Evolutionary conservation across 2,113 vertebrate genomes (phyloP), one percentile per base, ranked within the genome.

Genomic region (Ictalurus furcatus): DNA sequence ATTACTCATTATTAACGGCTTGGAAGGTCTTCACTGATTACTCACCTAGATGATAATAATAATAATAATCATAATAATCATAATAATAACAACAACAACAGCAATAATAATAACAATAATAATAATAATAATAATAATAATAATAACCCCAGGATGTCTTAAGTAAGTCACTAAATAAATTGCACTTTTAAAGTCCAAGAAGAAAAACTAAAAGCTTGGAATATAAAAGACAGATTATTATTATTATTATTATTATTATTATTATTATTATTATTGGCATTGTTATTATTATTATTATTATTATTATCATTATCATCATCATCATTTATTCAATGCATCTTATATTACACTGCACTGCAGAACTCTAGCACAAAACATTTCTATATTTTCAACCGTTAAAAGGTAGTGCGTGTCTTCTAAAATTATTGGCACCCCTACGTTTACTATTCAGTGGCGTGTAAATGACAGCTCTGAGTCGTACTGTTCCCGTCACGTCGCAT

Each of bases 1-100:
- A 88, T 91, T 92, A 93, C 92, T 93, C 92, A 93, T 95, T 92
- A 92, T 91, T 92, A 94, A 93, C 91, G 87, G 87, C 93, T 92
- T 90, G 90, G 91, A 92, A 91, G 90, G 91, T 92, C 92, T 90
- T 91, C 90, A 87, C 88, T 93, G 93, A 94, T 93, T 91, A 89
- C 92, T 93, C 91, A 93, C 90, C 92, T 88, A n/a, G 30, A 25
- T 13, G 25, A 83, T 61, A 37, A 61, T 82, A 21, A 59, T 59
- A 21, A 59, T 58, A 34, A 81, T 30, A 81, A 81, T 34, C 58
- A 81, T 81, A 30, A 30, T 37, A 59, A 56, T 78, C 5, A 61
- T 82, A 21, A 59, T 37, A 21, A 59, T 58, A 34, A 40, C 3
- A 40, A 40, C 37, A 40, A 40, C 37, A 40, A 40, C 37, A 40